Percentiles rank a stretch among this genome's conserved stretches.
Evolutionary conservation across 1,140 invertebrate genomes (phyloP).

Genomic region (Cheumatopsyche charites): DNA sequence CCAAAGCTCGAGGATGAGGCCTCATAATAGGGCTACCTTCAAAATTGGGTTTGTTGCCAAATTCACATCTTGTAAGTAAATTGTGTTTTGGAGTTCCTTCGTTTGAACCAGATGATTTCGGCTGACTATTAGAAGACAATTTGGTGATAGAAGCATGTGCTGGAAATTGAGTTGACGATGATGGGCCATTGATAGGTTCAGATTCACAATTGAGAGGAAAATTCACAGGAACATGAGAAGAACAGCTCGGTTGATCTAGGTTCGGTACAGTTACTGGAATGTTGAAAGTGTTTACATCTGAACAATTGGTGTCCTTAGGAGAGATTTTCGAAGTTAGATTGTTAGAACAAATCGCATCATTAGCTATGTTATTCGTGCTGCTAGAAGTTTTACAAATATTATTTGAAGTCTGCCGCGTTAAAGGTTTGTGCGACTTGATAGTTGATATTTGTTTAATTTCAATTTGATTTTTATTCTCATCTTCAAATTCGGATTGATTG

Average conservation of each 20-base stretch:
- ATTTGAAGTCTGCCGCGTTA: constrained; percentile 62
- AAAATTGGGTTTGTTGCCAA: constrained; percentile 33
- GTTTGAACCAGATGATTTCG: constrained; percentile 35
- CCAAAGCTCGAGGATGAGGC: constrained; percentile 64
- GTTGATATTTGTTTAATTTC: constrained; percentile 61
- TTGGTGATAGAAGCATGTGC: constrained; percentile 53
- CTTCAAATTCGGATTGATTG: constrained; percentile 59
- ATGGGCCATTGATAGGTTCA: constrained; percentile 14
- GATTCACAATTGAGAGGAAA: constrained; percentile 31
- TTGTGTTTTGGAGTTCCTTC: constrained; percentile 54
- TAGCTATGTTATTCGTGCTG: constrained; percentile 50
- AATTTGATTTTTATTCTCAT: constrained; percentile 61
- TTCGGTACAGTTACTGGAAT: constrained; percentile 3
- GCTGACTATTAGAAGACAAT: constrained; percentile 53
- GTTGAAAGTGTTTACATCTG: constrained; percentile 27
- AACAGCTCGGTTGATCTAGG: constrained; percentile 40
- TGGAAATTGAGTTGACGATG: constrained; percentile 40
- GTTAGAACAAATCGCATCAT: constrained; percentile 35
- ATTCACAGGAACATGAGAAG: constrained; percentile 37
- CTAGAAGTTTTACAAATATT: constrained; percentile 51
- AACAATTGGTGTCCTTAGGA: neutral
- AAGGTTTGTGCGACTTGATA: constrained; percentile 64
- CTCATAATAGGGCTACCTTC: constrained; percentile 58
- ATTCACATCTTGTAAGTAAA: constrained; percentile 43
- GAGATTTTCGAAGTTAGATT: constrained; percentile 31